A percentile compares a stretch with the other conserved stretches of the same genome.
These are phyloP conservation scores for Drosophila limbata DNA, from an alignment of 2,888 invertebrate species.

Conservation along the genomic window DNA sequence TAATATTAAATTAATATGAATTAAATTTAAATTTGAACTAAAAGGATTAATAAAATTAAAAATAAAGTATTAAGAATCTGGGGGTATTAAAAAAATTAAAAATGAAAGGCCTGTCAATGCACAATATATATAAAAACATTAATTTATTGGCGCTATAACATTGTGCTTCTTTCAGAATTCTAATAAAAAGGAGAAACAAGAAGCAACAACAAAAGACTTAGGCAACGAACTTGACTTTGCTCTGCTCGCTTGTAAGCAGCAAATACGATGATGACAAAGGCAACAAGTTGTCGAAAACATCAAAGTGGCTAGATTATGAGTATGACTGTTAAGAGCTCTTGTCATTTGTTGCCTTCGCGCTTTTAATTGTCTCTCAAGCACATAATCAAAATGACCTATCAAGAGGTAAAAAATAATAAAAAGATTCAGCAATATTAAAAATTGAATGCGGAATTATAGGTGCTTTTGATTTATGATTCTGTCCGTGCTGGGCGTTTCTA, in stretches of 20 bases:
- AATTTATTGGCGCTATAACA: slow-evolving; percentile 32
- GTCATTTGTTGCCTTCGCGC: slow-evolving; percentile 71
- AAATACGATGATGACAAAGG: slow-evolving; percentile 43
- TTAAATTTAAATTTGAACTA: too few species aligned
- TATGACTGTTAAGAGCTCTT: slow-evolving; percentile 72
- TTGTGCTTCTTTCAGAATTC: slow-evolving; percentile 29
- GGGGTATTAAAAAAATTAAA: too few species aligned
- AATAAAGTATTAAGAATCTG: too few species aligned
- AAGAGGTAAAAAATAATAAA: slow-evolving; percentile 16
- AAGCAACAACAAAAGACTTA: slow-evolving; percentile 51
- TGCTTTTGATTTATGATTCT: slow-evolving; percentile 56
- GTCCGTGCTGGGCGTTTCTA: slow-evolving; percentile 64
- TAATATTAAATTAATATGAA: too few species aligned
- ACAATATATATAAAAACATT: slow-evolving; percentile 21
- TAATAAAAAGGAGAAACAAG: slow-evolving; percentile 4
- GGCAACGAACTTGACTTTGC: slow-evolving; percentile 54
- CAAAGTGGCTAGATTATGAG: slow-evolving; percentile 65
- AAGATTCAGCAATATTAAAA: slow-evolving; percentile 1
- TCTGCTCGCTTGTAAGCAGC: slow-evolving; percentile 47
- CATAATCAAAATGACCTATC: slow-evolving; percentile 59
- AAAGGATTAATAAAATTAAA: too few species aligned
- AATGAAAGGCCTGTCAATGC: slow-evolving; percentile 3
- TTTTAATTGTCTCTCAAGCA: slow-evolving; percentile 63
- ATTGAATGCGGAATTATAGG: slow-evolving; percentile 63
- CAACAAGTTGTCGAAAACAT: slow-evolving; percentile 69